Percentiles rank a stretch among this genome's conserved stretches.
These are phyloP conservation scores for Ophioninae sp. DNA, from an alignment of 2,888 invertebrate genomes.

Conservation along the genomic window DNA sequence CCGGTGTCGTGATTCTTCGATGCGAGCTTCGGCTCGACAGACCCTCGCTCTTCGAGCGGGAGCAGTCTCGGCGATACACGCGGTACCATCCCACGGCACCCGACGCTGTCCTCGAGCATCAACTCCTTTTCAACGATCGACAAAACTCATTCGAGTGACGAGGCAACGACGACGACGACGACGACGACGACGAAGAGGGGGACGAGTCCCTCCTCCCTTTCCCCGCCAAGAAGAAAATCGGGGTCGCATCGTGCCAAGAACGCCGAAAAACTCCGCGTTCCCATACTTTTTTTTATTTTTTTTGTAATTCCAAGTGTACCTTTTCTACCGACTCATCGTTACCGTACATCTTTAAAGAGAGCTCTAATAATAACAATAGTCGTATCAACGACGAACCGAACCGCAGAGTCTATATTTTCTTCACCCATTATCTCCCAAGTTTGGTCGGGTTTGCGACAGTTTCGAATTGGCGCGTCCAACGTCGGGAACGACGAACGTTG, in stretches of 20 bases:
- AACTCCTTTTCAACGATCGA: constrained; percentile 83
- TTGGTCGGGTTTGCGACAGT: background rate
- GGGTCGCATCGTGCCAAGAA: background rate
- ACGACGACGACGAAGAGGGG: too few relatives aligned
- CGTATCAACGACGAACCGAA: background rate
- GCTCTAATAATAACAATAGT: background rate
- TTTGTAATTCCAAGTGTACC: background rate
- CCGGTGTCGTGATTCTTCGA: constrained; percentile 92
- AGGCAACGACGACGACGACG: background rate
- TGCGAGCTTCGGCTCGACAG: constrained; percentile 87
- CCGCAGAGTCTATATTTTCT: background rate
- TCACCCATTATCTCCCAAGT: background rate
- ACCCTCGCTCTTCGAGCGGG: constrained; percentile 64
- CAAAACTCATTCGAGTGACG: constrained; percentile 74
- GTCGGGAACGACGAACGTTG: too few relatives aligned
- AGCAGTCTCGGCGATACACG: constrained; percentile 77
- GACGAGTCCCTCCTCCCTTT: too few relatives aligned
- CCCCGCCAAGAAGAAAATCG: too few relatives aligned
- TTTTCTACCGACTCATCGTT: constrained; percentile 25
- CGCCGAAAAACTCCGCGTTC: background rate
- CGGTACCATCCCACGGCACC: constrained; percentile 48
- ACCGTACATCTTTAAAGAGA: constrained; percentile 39
- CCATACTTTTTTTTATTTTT: constrained; percentile 20
- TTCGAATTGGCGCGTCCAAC: too few relatives aligned
- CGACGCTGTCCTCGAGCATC: constrained; percentile 74